phyloP scores from a whole-genome alignment of 1,140 invertebrate genomes.

The Diploscapter pachys region DNA sequence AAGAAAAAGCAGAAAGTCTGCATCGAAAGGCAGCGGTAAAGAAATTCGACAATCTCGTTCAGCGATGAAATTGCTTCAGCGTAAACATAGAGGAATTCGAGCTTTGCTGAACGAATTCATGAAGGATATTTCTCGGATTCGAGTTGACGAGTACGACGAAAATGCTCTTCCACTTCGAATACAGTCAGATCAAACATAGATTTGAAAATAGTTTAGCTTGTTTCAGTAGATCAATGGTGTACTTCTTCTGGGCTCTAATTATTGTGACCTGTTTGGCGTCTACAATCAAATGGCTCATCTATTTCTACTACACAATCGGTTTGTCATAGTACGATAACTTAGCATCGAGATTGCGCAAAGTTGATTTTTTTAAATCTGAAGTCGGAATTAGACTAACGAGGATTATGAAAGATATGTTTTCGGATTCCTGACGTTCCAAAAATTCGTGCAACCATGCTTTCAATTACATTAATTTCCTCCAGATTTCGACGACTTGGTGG shows the following conservation, averaged over 20 bases:
- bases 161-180: conserved; percentile 31
- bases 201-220: background rate
- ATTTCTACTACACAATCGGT: conserved; percentile 56
- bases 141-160: conserved; percentile 30
- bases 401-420: no score
- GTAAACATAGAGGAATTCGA: conserved; percentile 54
- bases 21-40: conserved; percentile 45
- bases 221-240: conserved; percentile 24
- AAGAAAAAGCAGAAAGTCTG: conserved; percentile 51
- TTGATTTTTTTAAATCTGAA: conserved; percentile 3
- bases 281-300: conserved; percentile 46
- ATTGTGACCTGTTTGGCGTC: conserved; percentile 22
- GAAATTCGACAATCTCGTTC: background rate
- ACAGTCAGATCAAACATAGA: background rate
- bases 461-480: background rate
- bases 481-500: conserved; percentile 49
- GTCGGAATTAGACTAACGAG: background rate
- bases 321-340: background rate
- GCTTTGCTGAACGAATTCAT: conserved; percentile 51
- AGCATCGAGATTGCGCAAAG: no score
- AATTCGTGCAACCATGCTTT: no score
- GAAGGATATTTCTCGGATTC: conserved; percentile 53
- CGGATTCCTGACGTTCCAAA: no score
- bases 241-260: conserved; percentile 20
- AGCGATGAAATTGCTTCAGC: background rate